Conservation (phyloP, 2,113 vertebrate species). For the Elephantulus edwardii region DNA sequence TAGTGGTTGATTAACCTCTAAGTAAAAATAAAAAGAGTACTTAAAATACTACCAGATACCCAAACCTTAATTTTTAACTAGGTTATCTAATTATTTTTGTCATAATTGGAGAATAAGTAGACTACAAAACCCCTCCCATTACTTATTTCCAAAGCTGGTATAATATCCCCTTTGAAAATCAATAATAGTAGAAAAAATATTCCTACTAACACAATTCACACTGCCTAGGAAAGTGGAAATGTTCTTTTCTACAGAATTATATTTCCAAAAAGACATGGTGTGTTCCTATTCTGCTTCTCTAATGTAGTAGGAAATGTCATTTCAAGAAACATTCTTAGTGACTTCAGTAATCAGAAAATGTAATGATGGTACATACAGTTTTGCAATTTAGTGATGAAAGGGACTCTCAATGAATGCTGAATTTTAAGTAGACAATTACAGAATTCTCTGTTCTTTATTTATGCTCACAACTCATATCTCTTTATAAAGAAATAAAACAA, state of each 20-base stretch:
- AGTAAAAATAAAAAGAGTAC: not conserved
- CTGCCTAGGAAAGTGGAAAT: not conserved
- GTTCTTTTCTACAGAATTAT: not conserved
- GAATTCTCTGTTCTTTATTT: not conserved
- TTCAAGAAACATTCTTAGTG: not conserved
- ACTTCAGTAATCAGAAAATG: not conserved
- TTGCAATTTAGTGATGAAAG: not conserved
- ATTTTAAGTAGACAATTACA: not conserved
- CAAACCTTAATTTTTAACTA: not conserved
- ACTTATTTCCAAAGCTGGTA: not conserved
- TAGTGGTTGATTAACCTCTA: not conserved
- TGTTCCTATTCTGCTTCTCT: not conserved
- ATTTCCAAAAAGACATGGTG: not conserved
- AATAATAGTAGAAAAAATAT: not conserved
- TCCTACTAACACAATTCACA: not conserved
- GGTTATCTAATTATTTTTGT: slow-evolving; percentile 4
- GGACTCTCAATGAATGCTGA: not conserved
- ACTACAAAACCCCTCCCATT: not conserved
- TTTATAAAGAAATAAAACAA: not conserved
- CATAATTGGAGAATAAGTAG: not conserved
- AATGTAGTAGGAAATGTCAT: not conserved
- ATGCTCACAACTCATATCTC: not conserved
- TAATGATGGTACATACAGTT: not conserved
- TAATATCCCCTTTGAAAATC: not conserved
- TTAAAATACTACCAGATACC: not conserved